Conservation (phyloP, 2,113 vertebrate genomes). For the Hucho hucho region DNA sequence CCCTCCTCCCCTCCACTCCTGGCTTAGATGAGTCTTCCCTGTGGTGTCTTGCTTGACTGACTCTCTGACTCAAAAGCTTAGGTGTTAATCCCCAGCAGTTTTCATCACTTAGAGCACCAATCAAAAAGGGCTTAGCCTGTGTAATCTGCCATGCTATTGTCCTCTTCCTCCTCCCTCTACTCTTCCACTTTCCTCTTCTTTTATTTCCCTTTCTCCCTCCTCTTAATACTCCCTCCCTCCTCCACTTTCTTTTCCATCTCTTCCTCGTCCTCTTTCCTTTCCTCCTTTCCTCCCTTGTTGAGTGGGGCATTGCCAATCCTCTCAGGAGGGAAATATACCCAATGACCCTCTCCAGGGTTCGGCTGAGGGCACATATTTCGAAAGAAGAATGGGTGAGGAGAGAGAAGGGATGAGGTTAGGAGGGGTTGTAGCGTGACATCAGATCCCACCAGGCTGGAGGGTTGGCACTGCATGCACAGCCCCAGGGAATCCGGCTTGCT, state of each 20-base stretch:
- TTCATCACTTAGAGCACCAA: conserved; percentile 56
- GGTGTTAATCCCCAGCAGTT: conserved; percentile 53
- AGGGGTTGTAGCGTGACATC: neutral
- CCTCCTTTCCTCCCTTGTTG: too few species aligned
- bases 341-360: neutral
- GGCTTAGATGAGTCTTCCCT: neutral
- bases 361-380: neutral
- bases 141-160: conserved; percentile 38
- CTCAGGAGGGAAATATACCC: too few species aligned
- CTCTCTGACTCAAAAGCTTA: conserved; percentile 31
- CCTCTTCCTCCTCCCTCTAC: conserved; percentile 10
- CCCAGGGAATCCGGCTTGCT: neutral
- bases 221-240: neutral
- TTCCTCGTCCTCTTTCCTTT: neutral
- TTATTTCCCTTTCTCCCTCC: neutral
- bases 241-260: neutral
- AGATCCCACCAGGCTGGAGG: neutral
- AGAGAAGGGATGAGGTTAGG: neutral
- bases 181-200: conserved; percentile 4
- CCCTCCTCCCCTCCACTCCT: neutral
- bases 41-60: conserved; percentile 40
- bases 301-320: too few species aligned
- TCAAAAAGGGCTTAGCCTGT: conserved; percentile 58
- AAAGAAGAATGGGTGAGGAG: neutral
- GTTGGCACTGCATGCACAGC: neutral